Base-by-base conservation (phyloP, 2,888 invertebrate genomes). In the Pyrochroa serraticornis region DNA sequence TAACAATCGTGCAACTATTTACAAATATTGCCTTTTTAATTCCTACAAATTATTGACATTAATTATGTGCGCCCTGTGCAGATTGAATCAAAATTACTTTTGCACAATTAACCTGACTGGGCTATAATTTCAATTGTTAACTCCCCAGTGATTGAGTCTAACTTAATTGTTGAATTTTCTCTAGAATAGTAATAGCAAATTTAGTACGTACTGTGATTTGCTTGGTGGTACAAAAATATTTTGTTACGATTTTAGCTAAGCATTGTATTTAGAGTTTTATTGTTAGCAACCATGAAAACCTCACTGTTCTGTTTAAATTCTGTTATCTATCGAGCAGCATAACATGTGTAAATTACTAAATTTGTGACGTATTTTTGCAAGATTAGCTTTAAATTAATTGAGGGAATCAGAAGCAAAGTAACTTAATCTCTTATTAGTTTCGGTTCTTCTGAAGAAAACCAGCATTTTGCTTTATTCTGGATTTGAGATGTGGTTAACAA, bases 231-330 rank as follows among this genome's bases (percentile, higher is more conserved):
- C 48, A 55, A 55, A 48, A 10, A 54, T 47, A 47, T 47, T 48
- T 43, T 22, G 32, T 32, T 43, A 52, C 37, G 38, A 39, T 41
- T 41, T 46, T 53, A 38, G 8, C 9, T 43, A 31, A 39, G 7
- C 13, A 10, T 39, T n/a, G 30, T 43, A n/a, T 38, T 52, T 13
- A 53, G 42, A 13, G 10, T 39, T 43, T 49, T 48, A 47, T 36
- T 48, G 8, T 43, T 56, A 49, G 44, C 49, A 56, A 56, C 55
- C 55, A 35, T 56, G 44, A 38, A 49, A 56, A 56, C 55, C 55
- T 56, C 55, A 49, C 44, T 56, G 39, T 53, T 49, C 31, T 56
- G 36, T 36, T 31, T 36, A n/a, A 38, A 30, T 30, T 38, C n/a
- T 32, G 13, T 30, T 37, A 13, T 12, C 3, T 39, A 9, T 13